Percentiles rank a stretch among this genome's conserved stretches.
Conservation (phyloP, 2,797 vertebrate genomes). For the Neopelma chrysocephalum region DNA sequence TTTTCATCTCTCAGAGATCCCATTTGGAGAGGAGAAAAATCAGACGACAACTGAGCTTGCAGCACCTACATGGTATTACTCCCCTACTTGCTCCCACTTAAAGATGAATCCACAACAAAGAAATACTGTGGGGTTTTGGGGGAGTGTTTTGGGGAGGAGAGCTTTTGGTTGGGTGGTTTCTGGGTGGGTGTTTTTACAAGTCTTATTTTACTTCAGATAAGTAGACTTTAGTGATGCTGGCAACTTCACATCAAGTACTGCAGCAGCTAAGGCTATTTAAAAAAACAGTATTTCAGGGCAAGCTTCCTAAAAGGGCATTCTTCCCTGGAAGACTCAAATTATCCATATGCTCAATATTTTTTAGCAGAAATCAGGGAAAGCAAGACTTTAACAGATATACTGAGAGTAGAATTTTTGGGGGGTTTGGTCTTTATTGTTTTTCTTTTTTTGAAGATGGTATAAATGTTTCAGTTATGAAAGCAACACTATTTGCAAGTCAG, state of each 20-base stretch:
- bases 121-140: background rate
- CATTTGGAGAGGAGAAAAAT: background rate
- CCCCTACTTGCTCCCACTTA: background rate
- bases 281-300: background rate
- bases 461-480: background rate
- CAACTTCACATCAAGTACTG: background rate
- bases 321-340: background rate
- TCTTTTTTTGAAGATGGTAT: background rate
- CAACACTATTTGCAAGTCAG: background rate
- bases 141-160: background rate
- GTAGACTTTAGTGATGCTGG: background rate
- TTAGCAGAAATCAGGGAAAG: background rate
- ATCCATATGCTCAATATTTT: background rate
- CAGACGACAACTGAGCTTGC: background rate
- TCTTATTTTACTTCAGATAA: background rate
- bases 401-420: rapidly evolving
- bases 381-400: background rate
- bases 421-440: rapidly evolving
- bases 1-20: background rate
- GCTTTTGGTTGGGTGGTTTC: background rate
- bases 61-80: background rate
- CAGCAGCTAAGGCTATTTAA: background rate
- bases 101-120: background rate
- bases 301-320: background rate
- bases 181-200: background rate